Evolutionary conservation across 2,888 invertebrate genomes (phyloP), one percentile per base, ranked within the genome.

Genomic region (Microdon myrmicae): DNA sequence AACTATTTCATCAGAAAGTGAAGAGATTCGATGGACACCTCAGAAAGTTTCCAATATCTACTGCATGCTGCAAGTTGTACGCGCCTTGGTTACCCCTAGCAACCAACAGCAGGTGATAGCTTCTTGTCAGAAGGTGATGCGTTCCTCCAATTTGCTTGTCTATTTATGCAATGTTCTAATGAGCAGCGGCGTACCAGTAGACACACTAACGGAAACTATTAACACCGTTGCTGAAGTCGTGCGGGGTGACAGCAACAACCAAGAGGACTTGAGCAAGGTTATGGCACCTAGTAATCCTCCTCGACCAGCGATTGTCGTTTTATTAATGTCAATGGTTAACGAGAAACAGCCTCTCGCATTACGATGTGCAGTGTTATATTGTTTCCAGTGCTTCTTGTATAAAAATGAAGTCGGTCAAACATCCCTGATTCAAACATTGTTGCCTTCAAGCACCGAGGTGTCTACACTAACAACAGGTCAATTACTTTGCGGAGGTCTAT

Each of bases 251-350:
- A 83, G 87, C 19, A 85, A 85, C 7, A 98, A 96, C 79, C 99
- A 99, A 81, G 92, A 95, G 71, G 94, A 90, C 74, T 87, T 99
- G 70, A 90, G 92, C 0, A 85, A 88, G 39, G 92, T 97, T 2
- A 87, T 91, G 84, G 96, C 96, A 9, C 96, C 96, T 0, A 93
- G 94, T 1, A 91, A 87, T 70, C 96, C 97, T 3, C 96, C 96
- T 2, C 86, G 96, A 48, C 94, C 97, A 0, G 95, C 95, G 0
- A 89, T 98, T 43, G 92, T 98, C 0, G 93, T 98, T 29, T 83
- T 99, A 4, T 81, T 99, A 5, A 94, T 97, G 92, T 96, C 97
- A 0, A 97, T 99, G 96, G 94, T 96, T 4, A 96, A 97, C 77
- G 98, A 99, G 77, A 96, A 96, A 74, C 99, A 99, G 77, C 92